These are phyloP conservation scores for Heliangelus exortis DNA, from an alignment of 2,797 vertebrate species.

Conservation along the genomic window DNA sequence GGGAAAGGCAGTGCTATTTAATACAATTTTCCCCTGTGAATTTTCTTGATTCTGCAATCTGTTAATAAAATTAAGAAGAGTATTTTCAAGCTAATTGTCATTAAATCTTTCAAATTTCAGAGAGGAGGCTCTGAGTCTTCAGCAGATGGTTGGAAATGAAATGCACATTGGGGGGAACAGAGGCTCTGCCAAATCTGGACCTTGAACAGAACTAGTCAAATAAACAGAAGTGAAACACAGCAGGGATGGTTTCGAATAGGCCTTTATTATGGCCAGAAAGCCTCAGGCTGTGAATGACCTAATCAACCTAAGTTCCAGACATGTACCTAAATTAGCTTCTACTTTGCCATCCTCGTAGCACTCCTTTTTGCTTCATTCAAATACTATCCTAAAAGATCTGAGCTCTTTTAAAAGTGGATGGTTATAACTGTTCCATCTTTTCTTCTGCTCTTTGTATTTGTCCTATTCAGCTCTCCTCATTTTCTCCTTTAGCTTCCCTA, in stretches of 20 bases:
- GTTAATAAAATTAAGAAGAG: conserved; percentile 58
- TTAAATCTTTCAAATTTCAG: conserved; percentile 55
- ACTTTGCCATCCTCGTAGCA: background rate
- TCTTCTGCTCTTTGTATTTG: background rate
- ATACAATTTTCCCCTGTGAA: background rate
- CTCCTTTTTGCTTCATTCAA: background rate
- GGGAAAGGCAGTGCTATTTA: background rate
- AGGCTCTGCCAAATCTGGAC: conserved; percentile 46
- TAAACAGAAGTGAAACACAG: conserved; percentile 59
- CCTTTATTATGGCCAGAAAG: conserved; percentile 35
- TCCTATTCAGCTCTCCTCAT: background rate
- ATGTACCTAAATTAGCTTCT: conserved; percentile 12
- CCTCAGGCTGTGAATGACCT: conserved; percentile 61
- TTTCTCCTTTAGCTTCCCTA: background rate
- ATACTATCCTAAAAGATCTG: background rate
- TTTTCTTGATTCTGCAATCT: conserved; percentile 30
- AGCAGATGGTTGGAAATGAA: conserved; percentile 68
- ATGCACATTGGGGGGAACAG: background rate
- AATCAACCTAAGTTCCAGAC: conserved; percentile 17
- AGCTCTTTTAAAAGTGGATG: background rate
- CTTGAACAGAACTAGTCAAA: conserved; percentile 45
- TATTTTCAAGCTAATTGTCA: conserved; percentile 56
- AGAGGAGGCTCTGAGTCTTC: conserved; percentile 9
- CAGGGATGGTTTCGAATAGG: conserved; percentile 16
- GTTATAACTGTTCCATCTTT: background rate